Conservation (phyloP, 2,888 invertebrate species). For the Crepidodera aurea region DNA sequence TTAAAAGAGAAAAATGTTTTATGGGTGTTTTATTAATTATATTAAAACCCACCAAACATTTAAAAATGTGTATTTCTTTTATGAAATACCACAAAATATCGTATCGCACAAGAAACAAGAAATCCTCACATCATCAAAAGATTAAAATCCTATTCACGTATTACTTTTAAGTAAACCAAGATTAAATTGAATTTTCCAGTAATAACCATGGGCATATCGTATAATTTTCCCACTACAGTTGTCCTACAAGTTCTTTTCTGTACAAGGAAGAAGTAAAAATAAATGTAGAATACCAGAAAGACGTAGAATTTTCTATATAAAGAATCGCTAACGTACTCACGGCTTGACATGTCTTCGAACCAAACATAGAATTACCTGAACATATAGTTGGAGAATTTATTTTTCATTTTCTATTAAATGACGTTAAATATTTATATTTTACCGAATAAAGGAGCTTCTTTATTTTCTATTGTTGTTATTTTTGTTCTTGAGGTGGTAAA, state of each 20-base stretch:
- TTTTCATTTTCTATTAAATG: no score
- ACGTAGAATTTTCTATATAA: conserved; percentile 16
- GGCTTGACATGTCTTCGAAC: conserved; percentile 6
- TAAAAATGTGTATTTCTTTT: no score
- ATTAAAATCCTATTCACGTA: background rate
- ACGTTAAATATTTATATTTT: no score
- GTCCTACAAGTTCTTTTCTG: background rate
- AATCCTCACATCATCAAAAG: no score
- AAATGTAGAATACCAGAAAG: conserved; percentile 14
- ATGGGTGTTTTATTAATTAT: no score
- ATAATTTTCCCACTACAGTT: background rate
- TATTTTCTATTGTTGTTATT: no score
- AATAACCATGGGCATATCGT: background rate
- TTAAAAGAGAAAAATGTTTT: no score
- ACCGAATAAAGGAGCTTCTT: no score
- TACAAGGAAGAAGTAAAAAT: conserved; percentile 8
- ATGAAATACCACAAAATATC: no score
- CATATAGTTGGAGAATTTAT: background rate
- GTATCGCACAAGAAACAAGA: no score
- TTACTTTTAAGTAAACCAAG: background rate
- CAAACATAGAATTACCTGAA: conserved; percentile 7
- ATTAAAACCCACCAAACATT: no score
- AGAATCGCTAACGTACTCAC: background rate
- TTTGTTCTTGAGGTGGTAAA: no score
- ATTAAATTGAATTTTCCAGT: background rate